phyloP scores from a whole-genome alignment of 2,797 vertebrate species.

The Eremophila alpestris region DNA sequence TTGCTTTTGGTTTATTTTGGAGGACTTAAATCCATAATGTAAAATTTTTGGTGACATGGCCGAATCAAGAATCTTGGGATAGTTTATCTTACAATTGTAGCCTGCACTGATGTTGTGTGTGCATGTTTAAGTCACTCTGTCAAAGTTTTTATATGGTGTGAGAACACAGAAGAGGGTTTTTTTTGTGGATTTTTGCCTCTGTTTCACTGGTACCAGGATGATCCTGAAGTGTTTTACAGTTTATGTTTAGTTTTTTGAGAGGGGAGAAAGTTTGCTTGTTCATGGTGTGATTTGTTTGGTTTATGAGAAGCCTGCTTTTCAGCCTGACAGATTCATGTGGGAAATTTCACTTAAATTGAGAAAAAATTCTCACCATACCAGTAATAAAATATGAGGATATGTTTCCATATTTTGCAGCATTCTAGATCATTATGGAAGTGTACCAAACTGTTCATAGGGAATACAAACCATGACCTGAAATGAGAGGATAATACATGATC shows the following conservation, averaged over 20 bases:
- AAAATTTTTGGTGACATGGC: not conserved
- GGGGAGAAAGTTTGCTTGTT: not conserved
- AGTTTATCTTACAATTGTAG: not conserved
- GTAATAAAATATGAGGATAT: not conserved
- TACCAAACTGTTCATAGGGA: conserved; percentile 41
- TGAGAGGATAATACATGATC: conserved; percentile 18
- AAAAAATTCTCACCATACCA: not conserved
- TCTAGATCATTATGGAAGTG: conserved; percentile 25
- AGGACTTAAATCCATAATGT: not conserved
- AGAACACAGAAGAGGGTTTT: not conserved
- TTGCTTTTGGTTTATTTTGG: not conserved
- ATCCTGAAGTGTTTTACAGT: not conserved
- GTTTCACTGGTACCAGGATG: not conserved
- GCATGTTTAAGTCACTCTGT: not conserved
- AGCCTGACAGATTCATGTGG: not conserved
- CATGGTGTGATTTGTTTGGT: not conserved
- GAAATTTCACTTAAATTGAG: not conserved
- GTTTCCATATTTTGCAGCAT: not conserved
- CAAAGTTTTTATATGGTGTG: not conserved
- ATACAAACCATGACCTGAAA: conserved; percentile 60
- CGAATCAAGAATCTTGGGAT: not conserved
- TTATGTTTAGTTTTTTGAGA: not conserved
- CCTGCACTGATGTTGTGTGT: not conserved
- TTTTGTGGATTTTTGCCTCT: not conserved
- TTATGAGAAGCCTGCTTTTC: not conserved